Conservation (phyloP, 2,888 invertebrate species). For the Synergus gifuensis region DNA sequence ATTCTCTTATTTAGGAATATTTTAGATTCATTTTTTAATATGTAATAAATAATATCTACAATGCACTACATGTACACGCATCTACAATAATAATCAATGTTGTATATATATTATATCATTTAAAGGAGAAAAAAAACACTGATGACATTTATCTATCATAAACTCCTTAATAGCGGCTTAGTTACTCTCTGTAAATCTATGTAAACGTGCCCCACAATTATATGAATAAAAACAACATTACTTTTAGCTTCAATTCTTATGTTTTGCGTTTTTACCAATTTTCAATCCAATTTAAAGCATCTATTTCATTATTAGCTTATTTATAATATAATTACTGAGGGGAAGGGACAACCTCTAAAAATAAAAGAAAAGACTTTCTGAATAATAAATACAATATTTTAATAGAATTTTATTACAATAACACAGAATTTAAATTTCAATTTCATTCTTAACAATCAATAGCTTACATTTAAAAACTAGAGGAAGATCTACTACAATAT, state of each 20-base stretch:
- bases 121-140: conserved; percentile 61
- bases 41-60: conserved; percentile 50
- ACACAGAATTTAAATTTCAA: neutral
- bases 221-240: conserved; percentile 73
- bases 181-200: conserved; percentile 75
- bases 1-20: conserved; percentile 43
- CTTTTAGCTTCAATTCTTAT: conserved; percentile 59
- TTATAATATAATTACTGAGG: neutral
- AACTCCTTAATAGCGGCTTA: conserved; percentile 70
- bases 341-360: neutral
- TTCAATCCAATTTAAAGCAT: neutral
- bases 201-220: conserved; percentile 73
- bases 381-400: neutral
- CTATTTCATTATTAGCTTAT: neutral
- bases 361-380: neutral
- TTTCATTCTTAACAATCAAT: neutral
- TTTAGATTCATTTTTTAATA: conserved; percentile 44
- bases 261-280: neutral
- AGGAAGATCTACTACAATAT: too few species aligned
- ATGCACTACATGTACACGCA: conserved; percentile 61
- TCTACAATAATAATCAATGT: conserved; percentile 68
- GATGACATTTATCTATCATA: conserved; percentile 69
- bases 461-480: neutral
- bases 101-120: conserved; percentile 71
- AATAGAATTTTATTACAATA: neutral